Percentiles rank a stretch among this genome's conserved stretches.
Evolutionary conservation across 2,797 vertebrate genomes (phyloP).

Genomic region (Typhlichthys subterraneus): DNA sequence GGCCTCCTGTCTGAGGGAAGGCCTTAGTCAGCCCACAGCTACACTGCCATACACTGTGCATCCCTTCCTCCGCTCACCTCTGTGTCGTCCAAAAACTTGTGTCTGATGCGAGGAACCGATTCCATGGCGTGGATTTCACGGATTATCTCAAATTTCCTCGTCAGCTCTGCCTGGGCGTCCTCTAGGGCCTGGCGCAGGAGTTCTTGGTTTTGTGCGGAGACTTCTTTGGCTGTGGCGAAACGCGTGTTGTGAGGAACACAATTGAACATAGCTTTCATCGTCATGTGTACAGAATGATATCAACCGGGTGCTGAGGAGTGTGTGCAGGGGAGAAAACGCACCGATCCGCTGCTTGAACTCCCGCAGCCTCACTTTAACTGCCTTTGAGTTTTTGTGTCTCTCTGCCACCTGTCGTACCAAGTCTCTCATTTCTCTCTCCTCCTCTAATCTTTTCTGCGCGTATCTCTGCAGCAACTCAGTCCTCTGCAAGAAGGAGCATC

Average conservation of each 20-base stretch:
- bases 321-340: slow-evolving; percentile 41
- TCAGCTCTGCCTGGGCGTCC: slow-evolving; percentile 79
- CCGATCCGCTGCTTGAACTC: slow-evolving; percentile 85
- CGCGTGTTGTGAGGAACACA: slow-evolving; percentile 11
- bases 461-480: slow-evolving; percentile 77
- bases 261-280: neutral
- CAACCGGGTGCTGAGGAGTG: too few species aligned
- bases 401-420: slow-evolving; percentile 85
- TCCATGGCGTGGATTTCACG: slow-evolving; percentile 82
- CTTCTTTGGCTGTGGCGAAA: slow-evolving; percentile 83
- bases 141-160: slow-evolving; percentile 79
- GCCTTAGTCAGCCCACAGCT: neutral
- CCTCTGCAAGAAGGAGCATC: slow-evolving; percentile 66
- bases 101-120: slow-evolving; percentile 67
- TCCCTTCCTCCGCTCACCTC: slow-evolving; percentile 74
- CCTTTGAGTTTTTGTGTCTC: slow-evolving; percentile 83
- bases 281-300: neutral
- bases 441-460: slow-evolving; percentile 76
- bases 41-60: neutral
- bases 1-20: slow-evolving; percentile 78
- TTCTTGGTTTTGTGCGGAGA: slow-evolving; percentile 80
- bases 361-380: slow-evolving; percentile 79
- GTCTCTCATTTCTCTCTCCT: slow-evolving; percentile 81
- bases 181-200: slow-evolving; percentile 79
- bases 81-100: slow-evolving; percentile 84